A percentile compares a stretch with the other conserved stretches of the same genome.
These are phyloP conservation scores for Proales similis DNA, from an alignment of 1,140 invertebrate species.

Conservation along the genomic window DNA sequence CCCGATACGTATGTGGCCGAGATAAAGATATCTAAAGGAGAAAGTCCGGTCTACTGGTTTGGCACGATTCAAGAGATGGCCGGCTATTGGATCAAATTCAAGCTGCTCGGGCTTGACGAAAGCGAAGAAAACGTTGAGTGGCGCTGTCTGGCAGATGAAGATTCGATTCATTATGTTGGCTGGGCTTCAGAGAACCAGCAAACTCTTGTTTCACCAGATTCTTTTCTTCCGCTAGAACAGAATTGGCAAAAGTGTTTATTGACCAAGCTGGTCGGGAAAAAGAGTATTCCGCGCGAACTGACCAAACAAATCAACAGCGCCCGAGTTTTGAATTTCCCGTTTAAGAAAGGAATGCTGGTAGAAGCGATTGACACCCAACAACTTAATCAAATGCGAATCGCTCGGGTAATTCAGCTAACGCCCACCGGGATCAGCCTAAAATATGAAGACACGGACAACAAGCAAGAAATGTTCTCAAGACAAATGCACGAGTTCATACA, in stretches of 20 bases:
- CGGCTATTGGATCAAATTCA: conserved; percentile 25
- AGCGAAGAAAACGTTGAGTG: conserved; percentile 6
- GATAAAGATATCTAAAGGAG: not conserved
- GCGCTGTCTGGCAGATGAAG: conserved; percentile 14
- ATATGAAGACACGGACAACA: conserved; percentile 69
- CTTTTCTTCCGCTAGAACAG: too few species aligned
- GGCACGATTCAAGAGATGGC: conserved; percentile 1
- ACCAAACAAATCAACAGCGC: too few species aligned
- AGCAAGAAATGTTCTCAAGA: conserved; percentile 80
- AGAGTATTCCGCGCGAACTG: too few species aligned
- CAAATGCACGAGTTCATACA: conserved; percentile 87
- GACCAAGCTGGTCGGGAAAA: too few species aligned
- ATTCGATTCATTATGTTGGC: conserved; percentile 7
- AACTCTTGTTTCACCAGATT: conserved; percentile 7
- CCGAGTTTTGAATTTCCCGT: too few species aligned
- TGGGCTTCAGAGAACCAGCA: conserved; percentile 22
- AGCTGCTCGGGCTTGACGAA: conserved; percentile 11
- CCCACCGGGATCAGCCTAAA: conserved; percentile 80
- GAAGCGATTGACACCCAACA: conserved; percentile 92
- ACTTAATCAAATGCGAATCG: conserved; percentile 80
- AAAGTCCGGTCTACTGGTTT: conserved; percentile 22
- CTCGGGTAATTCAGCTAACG: conserved; percentile 76
- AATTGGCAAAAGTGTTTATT: too few species aligned
- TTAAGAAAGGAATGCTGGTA: conserved; percentile 67
- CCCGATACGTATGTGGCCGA: not conserved